Conservation (phyloP, 2,888 invertebrate species). For the Napeogenes inachia region DNA sequence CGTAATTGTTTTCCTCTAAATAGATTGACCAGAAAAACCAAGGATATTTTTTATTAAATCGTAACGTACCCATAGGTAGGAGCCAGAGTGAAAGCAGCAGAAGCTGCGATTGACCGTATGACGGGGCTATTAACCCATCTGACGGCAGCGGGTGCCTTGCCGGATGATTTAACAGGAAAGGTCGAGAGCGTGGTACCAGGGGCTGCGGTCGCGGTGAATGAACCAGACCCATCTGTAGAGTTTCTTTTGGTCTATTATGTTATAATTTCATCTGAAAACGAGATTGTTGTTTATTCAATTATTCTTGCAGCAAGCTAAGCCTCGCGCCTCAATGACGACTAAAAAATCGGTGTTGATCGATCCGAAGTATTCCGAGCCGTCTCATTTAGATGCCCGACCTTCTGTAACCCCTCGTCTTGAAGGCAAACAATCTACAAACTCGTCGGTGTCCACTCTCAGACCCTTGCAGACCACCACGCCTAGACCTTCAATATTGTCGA, state of each 20-base stretch:
- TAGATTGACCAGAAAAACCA: too few relatives aligned
- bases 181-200: conserved; percentile 54
- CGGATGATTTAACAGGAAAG: conserved; percentile 35
- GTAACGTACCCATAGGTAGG: conserved; percentile 36
- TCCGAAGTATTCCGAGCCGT: conserved; percentile 21
- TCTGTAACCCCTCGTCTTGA: conserved; percentile 6
- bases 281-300: background rate
- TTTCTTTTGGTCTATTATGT: too few relatives aligned
- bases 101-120: conserved; percentile 47
- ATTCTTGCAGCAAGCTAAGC: conserved; percentile 18
- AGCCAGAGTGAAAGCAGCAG: conserved; percentile 50
- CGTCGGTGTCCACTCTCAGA: conserved; percentile 16
- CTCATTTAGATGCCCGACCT: conserved; percentile 10
- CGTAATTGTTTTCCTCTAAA: too few relatives aligned
- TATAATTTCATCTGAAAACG: too few relatives aligned
- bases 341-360: conserved; percentile 41
- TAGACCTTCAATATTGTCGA: conserved; percentile 13
- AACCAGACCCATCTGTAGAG: too few relatives aligned
- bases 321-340: conserved; percentile 66
- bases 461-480: conserved; percentile 12
- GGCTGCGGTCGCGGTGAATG: too few relatives aligned
- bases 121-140: conserved; percentile 47
- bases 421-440: conserved; percentile 17
- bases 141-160: conserved; percentile 43
- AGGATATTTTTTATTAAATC: background rate